Conservation (phyloP, 2,888 invertebrate genomes). For the Oegoconia quadripuncta region DNA sequence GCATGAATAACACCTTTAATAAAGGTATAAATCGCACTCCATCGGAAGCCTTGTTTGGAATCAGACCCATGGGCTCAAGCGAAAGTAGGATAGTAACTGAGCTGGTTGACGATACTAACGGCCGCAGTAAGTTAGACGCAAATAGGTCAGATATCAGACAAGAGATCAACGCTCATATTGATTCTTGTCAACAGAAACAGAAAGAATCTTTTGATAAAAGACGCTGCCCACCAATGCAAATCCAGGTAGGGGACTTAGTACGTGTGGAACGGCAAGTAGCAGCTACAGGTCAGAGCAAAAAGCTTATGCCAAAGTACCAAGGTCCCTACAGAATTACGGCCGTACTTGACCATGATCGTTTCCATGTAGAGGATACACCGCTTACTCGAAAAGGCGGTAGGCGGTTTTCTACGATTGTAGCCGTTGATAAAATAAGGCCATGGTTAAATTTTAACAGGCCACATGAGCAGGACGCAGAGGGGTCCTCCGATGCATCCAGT, state of each 20-base stretch:
- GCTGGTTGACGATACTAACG: background rate
- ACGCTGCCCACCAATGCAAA: background rate
- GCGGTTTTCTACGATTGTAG: background rate
- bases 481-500: too few relatives aligned
- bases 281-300: background rate
- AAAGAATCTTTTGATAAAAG: background rate
- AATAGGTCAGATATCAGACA: background rate
- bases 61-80: slow-evolving; percentile 1
- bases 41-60: slow-evolving; percentile 10
- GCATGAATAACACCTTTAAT: slow-evolving; percentile 7
- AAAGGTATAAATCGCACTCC: slow-evolving; percentile 10
- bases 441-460: background rate
- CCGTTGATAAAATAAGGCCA: background rate
- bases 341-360: background rate
- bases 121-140: too few relatives aligned
- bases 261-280: background rate
- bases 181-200: background rate
- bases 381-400: slow-evolving; percentile 1
- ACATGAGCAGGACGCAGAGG: too few relatives aligned
- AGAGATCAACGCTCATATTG: background rate
- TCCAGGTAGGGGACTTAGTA: slow-evolving; percentile 1
- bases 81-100: background rate
- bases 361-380: background rate
- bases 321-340: slow-evolving; percentile 1
- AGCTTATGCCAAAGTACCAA: background rate